Base-by-base conservation (phyloP, 2,797 vertebrate species). In the Danio albolineatus region DNA sequence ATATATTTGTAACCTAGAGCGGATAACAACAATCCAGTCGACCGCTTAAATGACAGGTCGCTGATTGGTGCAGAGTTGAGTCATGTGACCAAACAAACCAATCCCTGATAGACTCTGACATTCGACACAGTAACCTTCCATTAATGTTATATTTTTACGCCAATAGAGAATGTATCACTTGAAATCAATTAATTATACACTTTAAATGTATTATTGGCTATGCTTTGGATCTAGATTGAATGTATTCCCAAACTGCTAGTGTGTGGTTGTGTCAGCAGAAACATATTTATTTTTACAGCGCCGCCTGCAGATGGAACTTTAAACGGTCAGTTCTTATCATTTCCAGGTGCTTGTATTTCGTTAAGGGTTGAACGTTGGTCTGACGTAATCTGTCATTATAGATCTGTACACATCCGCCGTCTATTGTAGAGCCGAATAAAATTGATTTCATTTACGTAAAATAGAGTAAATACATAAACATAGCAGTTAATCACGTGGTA, bases 61-160 rank as follows among this genome's bases (percentile, higher is more conserved):
- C 59, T 56, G 69, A 73, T 79, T 79, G 69, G 78, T 39, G 53
- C 7, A 65, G 69, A 38, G 5, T 2, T 56, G 38, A 9, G n/a
- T 73, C 78, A 73, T 2, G 60, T 79, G 69, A 65, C 21, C n/a
- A 28, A 71, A 16, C 19, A 36, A 60, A 28, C 13, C 43, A 4
- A 43, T 78, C 16, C 4, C 13, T 13, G 5, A n/a, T 7, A 21
- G 28, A 9, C 19, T n/a, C 36, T 51, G 41, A 56, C 77, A 17
- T 64, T 71, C 38, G 72, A 56, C 67, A 16, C 5, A 70, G 28
- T 16, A 48, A 48, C 12, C 43, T 19, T 46, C 5, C 60, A 8
- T 1, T 36, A 13, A 21, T 16, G 4, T 28, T 65, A 36, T 10
- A 7, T 56, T 66, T 28, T 19, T 54, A 46, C 6, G 5, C 4